A percentile compares a stretch with the other conserved stretches of the same genome.
Conservation (phyloP, 2,113 vertebrate species). For the Gambusia holbrooki region DNA sequence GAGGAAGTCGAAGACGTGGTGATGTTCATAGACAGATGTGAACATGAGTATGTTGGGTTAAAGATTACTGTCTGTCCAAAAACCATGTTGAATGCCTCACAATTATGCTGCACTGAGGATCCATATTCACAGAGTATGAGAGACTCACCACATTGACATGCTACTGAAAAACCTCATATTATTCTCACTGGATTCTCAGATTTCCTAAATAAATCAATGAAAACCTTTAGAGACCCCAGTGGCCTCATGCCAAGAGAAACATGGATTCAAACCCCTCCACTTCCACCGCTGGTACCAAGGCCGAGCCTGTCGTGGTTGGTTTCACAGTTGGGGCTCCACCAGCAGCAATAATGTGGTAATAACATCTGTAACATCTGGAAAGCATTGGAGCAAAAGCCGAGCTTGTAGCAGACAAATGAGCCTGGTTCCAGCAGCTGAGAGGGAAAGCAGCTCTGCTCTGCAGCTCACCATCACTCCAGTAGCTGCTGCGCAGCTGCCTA, state of each 20-base stretch:
- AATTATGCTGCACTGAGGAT: neutral
- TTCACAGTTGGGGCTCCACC: conserved; percentile 20
- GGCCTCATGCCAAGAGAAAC: conserved; percentile 10
- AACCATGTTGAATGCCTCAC: neutral
- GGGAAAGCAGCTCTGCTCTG: neutral
- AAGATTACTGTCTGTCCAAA: neutral
- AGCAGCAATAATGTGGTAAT: conserved; percentile 23
- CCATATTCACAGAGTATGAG: neutral
- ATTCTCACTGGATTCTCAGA: conserved; percentile 9
- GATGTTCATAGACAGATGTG: neutral
- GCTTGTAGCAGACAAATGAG: conserved; percentile 12
- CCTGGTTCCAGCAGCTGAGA: conserved; percentile 21
- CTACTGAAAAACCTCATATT: conserved; percentile 25
- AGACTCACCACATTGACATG: neutral
- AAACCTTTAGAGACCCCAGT: conserved; percentile 6
- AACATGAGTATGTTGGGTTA: neutral
- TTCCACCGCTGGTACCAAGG: conserved; percentile 4
- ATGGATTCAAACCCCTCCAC: neutral
- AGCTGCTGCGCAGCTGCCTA: conserved; percentile 9
- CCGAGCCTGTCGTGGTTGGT: conserved; percentile 10
- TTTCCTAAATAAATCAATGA: conserved; percentile 23
- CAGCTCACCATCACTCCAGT: conserved; percentile 2
- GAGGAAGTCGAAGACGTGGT: neutral
- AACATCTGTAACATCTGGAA: conserved; percentile 30
- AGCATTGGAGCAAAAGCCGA: conserved; percentile 9